Base-by-base conservation (phyloP, 2,113 vertebrate genomes). In the Daboia siamensis region DNA sequence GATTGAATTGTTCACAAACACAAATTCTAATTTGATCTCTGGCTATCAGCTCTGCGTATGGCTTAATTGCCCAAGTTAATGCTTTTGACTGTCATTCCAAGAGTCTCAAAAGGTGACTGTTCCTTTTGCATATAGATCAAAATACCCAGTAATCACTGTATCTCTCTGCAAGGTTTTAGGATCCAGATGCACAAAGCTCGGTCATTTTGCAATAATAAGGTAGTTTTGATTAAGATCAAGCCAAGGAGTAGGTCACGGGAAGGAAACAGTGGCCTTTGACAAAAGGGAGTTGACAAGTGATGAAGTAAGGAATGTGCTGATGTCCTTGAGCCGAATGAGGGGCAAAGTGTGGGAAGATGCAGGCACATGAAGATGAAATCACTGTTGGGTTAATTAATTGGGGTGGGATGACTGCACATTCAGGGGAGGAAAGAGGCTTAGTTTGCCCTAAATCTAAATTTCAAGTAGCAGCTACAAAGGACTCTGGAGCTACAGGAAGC, bases 221-320 rank as follows among this genome's bases (percentile, higher is more conserved):
- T 94, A 91, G 94, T 96, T 96, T 96, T 93, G 95, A 96, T 96
- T 95, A 90, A 57, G 94, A 96, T 91, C 59, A 93, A 96, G 96
- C 95, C 91, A 95, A 95, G 93, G 92, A 95, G 94, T 93, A 95
- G 95, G 96, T 95, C 95, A 96, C 87, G 0, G 44, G 97, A 96
- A 98, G 95, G 96, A 95, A 96, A 97, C 96, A 95, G 90, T 97
- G 96, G 94, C 95, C 93, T 93, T 96, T 97, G 96, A 91, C 94
- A 96, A 93, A 97, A 98, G 98, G 98, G 98, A 98, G 98, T 98
- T 97, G 97, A 97, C 96, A 96, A 97, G 95, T 94, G 95, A 97
- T 97, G 97, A 98, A 97, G 96, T 97, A 93, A 98, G 98, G 98
- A 98, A 98, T 98, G 98, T 97, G 98, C 98, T 98, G 98, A 98